Evolutionary conservation across 2,113 vertebrate genomes (phyloP).

Genomic region (Myiozetetes cayanensis): DNA sequence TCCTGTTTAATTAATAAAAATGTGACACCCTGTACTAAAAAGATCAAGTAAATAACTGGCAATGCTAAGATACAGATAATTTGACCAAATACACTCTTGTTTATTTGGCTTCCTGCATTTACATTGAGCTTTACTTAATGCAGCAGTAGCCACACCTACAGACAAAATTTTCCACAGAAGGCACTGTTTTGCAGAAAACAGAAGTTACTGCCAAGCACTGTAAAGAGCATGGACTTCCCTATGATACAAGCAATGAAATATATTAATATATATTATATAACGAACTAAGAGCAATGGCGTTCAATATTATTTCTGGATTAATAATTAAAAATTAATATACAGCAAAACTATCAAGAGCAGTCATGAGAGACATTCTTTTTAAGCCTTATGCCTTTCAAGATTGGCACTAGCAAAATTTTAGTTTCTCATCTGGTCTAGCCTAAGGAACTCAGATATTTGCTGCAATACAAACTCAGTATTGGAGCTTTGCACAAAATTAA

Average conservation of each 20-base stretch:
- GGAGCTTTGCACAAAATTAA: not conserved
- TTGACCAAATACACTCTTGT: not conserved
- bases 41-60: not conserved
- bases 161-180: not conserved
- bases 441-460: not conserved
- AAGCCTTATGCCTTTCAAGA: not conserved
- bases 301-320: not conserved
- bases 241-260: not conserved
- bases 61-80: not conserved
- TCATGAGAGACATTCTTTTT: not conserved
- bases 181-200: not conserved
- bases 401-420: not conserved
- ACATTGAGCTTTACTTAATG: not conserved
- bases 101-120: not conserved
- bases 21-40: not conserved
- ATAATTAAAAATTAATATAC: not conserved
- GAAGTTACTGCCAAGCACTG: not conserved
- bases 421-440: not conserved
- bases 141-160: not conserved
- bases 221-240: not conserved
- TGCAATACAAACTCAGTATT: not conserved
- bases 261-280: not conserved
- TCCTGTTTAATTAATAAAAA: not conserved
- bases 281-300: not conserved
- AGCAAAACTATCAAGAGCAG: not conserved